Percentiles rank a stretch among this genome's conserved stretches.
These are phyloP conservation scores for Scomberomorus guttatus DNA, from an alignment of 2,797 vertebrate genomes.

Conservation along the genomic window DNA sequence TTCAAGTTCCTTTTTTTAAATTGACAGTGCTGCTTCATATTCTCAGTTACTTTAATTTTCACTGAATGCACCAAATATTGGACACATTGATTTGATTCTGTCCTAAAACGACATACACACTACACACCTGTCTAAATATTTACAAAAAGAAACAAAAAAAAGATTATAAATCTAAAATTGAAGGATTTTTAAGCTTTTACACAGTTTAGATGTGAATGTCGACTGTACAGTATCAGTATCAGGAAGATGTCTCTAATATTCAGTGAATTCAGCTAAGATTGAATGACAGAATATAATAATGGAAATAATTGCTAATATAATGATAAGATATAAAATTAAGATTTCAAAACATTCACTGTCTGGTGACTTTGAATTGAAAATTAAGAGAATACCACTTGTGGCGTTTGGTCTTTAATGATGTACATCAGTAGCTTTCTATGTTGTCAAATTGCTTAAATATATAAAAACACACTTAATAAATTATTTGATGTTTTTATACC, in stretches of 20 bases:
- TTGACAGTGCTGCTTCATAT: background rate
- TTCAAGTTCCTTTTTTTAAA: background rate
- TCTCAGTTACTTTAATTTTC: background rate
- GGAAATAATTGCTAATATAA: background rate
- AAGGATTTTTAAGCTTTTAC: too few species aligned
- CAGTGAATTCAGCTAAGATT: background rate
- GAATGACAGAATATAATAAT: background rate
- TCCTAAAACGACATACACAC: too few species aligned
- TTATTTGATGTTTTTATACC: background rate
- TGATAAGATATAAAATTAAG: too few species aligned
- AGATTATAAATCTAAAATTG: too few species aligned
- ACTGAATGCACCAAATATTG: background rate
- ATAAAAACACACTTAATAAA: background rate
- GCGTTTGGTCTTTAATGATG: background rate
- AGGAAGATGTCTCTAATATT: too few species aligned
- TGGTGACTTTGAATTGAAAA: background rate
- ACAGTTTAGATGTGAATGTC: too few species aligned
- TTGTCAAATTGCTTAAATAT: background rate
- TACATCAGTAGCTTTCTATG: background rate
- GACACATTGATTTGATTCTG: background rate
- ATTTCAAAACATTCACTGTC: background rate
- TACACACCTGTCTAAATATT: too few species aligned
- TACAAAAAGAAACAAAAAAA: too few species aligned
- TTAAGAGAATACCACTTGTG: background rate
- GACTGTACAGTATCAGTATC: too few species aligned